Percentiles rank a stretch among this genome's conserved stretches.
These are phyloP conservation scores for Chiloscyllium punctatum DNA, from an alignment of 2,797 vertebrate species.

Conservation along the genomic window DNA sequence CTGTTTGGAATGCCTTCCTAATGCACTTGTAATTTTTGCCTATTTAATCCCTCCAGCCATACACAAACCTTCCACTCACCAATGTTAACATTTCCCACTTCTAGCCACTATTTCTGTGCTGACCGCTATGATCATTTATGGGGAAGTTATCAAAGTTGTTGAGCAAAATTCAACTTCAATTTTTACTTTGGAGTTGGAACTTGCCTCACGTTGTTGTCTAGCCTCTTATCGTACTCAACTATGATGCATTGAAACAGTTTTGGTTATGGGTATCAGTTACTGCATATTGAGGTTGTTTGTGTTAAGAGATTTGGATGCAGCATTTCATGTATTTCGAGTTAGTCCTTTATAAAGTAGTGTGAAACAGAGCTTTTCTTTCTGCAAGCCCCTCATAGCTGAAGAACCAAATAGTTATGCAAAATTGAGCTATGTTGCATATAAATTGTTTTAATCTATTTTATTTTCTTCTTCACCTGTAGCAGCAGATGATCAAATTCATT, in stretches of 20 bases:
- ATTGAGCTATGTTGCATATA: background rate
- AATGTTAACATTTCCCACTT: background rate
- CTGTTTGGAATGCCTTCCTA: background rate
- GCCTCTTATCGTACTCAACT: background rate
- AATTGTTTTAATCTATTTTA: constrained; percentile 2
- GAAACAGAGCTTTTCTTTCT: background rate
- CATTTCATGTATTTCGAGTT: background rate
- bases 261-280: background rate
- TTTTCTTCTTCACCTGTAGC: constrained; percentile 23
- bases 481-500: constrained; percentile 3
- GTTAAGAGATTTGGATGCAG: background rate
- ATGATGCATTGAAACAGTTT: background rate
- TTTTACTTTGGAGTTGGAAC: background rate
- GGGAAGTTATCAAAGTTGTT: background rate
- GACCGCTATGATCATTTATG: background rate
- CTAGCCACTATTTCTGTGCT: background rate
- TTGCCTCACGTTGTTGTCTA: background rate
- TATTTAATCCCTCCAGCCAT: background rate
- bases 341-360: background rate
- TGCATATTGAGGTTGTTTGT: background rate
- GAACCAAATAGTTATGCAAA: background rate
- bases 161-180: background rate
- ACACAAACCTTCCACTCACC: background rate
- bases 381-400: background rate
- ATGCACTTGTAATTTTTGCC: background rate